Base-by-base conservation (phyloP, 2,888 invertebrate species). In the Clistopyga incitator region DNA sequence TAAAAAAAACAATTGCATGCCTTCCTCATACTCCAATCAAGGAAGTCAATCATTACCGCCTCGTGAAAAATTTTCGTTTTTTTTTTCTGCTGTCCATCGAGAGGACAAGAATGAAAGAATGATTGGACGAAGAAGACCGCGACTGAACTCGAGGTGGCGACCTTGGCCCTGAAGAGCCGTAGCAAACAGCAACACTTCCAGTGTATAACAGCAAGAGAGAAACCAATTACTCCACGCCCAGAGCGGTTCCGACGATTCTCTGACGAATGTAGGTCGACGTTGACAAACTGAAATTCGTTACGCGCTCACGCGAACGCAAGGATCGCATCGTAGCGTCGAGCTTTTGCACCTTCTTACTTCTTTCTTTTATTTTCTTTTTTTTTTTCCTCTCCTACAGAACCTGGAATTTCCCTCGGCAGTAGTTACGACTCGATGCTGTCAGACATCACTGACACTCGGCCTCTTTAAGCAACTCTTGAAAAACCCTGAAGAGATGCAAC, bases 241-340 rank as follows among this genome's bases (percentile, higher is more conserved):
- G 59, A 64, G 61, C 29, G 15, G 42, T 65, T 23, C 54, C 61
- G 61, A 18, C 70, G 70, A 64, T 75, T 61, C 64, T 54, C 45
- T 20, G 67, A 68, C 71, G 68, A 84, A 83, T 80, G 80, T 83
- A 68, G 83, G 83, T 80, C 83, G 68, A 64, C 83, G 54, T 67
- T 70, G 80, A 80, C 77, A 56, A 68, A 82, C 70, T 50, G 74
- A 80, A 80, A 74, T 84, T 74, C 77, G 80, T 61, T 72, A 52
- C 47, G 50, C 67, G 42, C 50, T 65, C 71, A 38, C 61, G 74
- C 34, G 10, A 59, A 64, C 74, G 50, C 64, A 75, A 64, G 74
- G 34, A 45, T 47, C 67, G 34, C 65, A 3, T 2, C 38, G 34
- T 18, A 59, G n/a, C 13, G n/a, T n/a, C 64, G 20, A 38, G 64